Evolutionary conservation across 2,888 invertebrate genomes (phyloP), one percentile per base, ranked within the genome.

Genomic region (Eupithecia insigniata): DNA sequence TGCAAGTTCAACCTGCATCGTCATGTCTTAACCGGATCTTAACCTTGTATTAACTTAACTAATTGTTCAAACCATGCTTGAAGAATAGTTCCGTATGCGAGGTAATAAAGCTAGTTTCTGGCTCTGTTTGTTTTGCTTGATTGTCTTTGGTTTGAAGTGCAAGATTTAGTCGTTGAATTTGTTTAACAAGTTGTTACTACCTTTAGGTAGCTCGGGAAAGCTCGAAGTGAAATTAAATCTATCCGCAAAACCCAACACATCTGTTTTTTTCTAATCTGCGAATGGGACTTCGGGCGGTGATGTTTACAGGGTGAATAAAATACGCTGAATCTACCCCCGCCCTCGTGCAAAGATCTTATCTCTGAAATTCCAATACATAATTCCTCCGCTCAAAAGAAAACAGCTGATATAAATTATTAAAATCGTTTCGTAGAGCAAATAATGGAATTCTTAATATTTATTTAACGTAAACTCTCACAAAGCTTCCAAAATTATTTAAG

Each of bases 21-120:
- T 82, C 85, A 83, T 83, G 85, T 84, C 85, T 85, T 84, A 80
- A 84, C 81, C 78, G 75, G 72, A 87, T 88, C 87, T 87, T 85
- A 82, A 83, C 81, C 84, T 81, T 81, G 80, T 84, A 80, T 84
- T 80, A 77, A 74, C 74, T 79, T 79, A 86, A 83, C 86, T 87
- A 89, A 89, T 89, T 89, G 87, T 84, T 83, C 78, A 79, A 73
- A 71, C 74, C 80, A 79, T 84, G 83, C 83, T 83, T 82, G 80
- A 82, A 84, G 78, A 80, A 83, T 79, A 66, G 78, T 83, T 78
- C 75, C 61, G 71, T 76, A 69, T 69, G 69, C 43, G 34, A 67
- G 70, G 46, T 68, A 67, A 68, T 72, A 66, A 72, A 76, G 70
- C 65, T 74, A 74, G 73, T 69, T 69, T 66, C 26, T 69, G 68